Evolutionary conservation across 2,797 vertebrate species (phyloP), one percentile per base, ranked within the genome.

Genomic region (Linurgus olivaceus): DNA sequence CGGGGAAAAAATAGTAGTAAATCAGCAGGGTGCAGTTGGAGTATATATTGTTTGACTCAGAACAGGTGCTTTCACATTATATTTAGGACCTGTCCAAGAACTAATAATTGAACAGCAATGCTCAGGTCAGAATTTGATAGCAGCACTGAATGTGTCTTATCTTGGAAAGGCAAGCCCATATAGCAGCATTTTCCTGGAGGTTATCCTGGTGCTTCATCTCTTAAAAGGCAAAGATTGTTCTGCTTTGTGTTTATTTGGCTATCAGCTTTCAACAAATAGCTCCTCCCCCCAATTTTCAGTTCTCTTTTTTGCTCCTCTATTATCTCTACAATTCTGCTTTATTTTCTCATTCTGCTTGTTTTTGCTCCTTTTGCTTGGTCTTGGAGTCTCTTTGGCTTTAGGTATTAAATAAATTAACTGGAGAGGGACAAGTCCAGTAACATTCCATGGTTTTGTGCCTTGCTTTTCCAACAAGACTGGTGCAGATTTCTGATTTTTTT

Each of bases 21-120:
- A 95, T 23, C 86, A 95, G 88, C 90, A 87, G 86, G 83, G 61
- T 76, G 38, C 57, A 51, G 25, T 82, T 88, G 86, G 90, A 85
- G 48, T 73, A 73, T 91, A 63, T 78, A 70, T 37, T 63, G 21
- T 76, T 96, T 68, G 87, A 84, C 33, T 88, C 19, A 63, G 71
- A 92, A 59, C 77, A 92, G 63, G 42, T 94, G 83, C 63, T 85
- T 92, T 94, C 63, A 31, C 5, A 11, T 88, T 55, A 24, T 55
- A 62, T 75, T 84, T 78, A 78, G 52, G 33, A 17, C 66, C 23
- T 62, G 40, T 95, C 66, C 58, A 93, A 83, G 83, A 93, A 75
- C 16, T 75, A 54, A 37, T 68, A 88, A 80, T 17, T 84, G 51
- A 84, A 76, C 44, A 86, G 33, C 40, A 75, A 26, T 68, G 38